A percentile compares a stretch with the other conserved stretches of the same genome.
phyloP scores from a whole-genome alignment of 2,888 invertebrate genomes.

The Sphaerophoria rueppellii region DNA sequence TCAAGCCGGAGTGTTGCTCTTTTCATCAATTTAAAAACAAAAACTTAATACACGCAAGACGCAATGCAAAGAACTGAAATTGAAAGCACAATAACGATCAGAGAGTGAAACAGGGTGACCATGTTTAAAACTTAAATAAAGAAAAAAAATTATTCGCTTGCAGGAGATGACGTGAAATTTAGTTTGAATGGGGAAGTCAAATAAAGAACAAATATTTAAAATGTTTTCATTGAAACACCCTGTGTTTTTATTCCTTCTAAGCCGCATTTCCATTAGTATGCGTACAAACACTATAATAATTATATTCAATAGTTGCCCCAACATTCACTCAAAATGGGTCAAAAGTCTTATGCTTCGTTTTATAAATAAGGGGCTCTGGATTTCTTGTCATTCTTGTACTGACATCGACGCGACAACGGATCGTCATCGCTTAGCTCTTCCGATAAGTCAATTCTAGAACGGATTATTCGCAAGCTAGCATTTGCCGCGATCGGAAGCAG shows the following conservation, averaged over 20 bases:
- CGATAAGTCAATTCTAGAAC: slow-evolving; percentile 72
- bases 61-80: slow-evolving; percentile 16
- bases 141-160: background rate
- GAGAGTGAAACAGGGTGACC: slow-evolving; percentile 2
- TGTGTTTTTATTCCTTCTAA: slow-evolving; percentile 49
- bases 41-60: too few relatives aligned
- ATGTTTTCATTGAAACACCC: slow-evolving; percentile 3
- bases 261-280: slow-evolving; percentile 49
- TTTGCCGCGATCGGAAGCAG: slow-evolving; percentile 81
- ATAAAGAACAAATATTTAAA: too few relatives aligned
- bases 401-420: slow-evolving; percentile 69
- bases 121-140: background rate
- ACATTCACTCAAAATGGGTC: slow-evolving; percentile 81
- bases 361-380: slow-evolving; percentile 70
- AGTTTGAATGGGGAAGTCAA: too few relatives aligned
- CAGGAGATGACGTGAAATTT: too few relatives aligned
- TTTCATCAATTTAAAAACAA: slow-evolving; percentile 31
- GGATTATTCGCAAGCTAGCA: slow-evolving; percentile 82
- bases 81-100: slow-evolving; percentile 7
- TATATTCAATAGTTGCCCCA: slow-evolving; percentile 58
- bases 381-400: slow-evolving; percentile 74
- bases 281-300: background rate
- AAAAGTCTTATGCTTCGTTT: slow-evolving; percentile 79
- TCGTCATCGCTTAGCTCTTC: slow-evolving; percentile 73
- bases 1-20: slow-evolving; percentile 48